Evolutionary conservation across 2,888 invertebrate genomes (phyloP).

Genomic region (Drosophila nigritarsus): DNA sequence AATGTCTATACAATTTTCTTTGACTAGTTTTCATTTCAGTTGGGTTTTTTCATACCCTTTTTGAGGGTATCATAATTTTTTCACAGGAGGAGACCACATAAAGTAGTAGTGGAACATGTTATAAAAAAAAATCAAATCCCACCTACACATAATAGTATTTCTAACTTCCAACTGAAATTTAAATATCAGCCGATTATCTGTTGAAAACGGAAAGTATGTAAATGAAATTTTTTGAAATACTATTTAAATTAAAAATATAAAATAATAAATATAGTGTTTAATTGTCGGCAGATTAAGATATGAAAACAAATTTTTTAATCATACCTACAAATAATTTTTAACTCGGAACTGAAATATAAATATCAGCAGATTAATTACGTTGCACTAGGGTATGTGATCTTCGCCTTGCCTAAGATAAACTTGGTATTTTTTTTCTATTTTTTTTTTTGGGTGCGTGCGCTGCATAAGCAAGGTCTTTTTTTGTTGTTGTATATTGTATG

Average conservation of each 20-base stretch:
- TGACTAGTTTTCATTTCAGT: constrained; percentile 47
- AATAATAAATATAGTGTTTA: neutral
- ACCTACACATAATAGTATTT: too few species aligned
- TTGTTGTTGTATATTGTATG: constrained; percentile 5
- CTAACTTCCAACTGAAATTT: neutral
- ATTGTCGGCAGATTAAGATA: neutral
- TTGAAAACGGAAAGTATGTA: neutral
- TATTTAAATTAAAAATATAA: too few species aligned
- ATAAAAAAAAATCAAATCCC: too few species aligned
- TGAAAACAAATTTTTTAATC: neutral
- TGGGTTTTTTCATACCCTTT: neutral
- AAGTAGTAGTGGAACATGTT: neutral
- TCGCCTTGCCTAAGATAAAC: neutral
- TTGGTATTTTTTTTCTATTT: constrained; percentile 3
- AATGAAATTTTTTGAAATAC: neutral
- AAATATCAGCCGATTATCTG: neutral
- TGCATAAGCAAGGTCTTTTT: constrained; percentile 60
- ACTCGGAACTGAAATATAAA: neutral
- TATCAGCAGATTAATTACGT: neutral
- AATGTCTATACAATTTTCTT: constrained; percentile 68
- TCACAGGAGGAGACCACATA: neutral
- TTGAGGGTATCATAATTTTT: neutral
- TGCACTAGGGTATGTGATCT: neutral
- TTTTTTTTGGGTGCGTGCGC: constrained; percentile 61
- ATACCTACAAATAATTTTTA: too few species aligned